Conservation (phyloP, 1,140 invertebrate genomes). For the Andrena cerasifolii region DNA sequence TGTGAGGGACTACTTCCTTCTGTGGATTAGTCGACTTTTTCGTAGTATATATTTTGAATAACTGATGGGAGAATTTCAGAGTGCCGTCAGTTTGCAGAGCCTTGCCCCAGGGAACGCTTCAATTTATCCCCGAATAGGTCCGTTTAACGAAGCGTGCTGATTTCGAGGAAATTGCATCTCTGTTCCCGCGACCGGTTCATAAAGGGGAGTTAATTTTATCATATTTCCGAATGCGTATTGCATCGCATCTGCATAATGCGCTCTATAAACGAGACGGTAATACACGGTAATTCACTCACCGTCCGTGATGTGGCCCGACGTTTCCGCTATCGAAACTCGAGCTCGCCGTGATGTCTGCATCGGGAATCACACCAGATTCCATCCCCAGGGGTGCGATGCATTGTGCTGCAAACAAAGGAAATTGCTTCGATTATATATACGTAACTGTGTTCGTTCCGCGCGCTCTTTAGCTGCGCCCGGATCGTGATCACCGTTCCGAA, state of each 20-base stretch:
- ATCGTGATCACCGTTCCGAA: constrained; percentile 19
- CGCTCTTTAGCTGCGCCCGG: constrained; percentile 51
- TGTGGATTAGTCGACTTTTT: too few species aligned
- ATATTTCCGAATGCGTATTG: constrained; percentile 66
- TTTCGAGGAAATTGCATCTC: constrained; percentile 45
- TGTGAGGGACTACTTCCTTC: too few species aligned
- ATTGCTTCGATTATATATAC: constrained; percentile 67
- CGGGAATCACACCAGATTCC: constrained; percentile 88
- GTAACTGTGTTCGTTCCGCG: constrained; percentile 56
- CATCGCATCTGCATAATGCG: constrained; percentile 54
- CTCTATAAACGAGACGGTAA: constrained; percentile 63
- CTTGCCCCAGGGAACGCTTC: neutral
- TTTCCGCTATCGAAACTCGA: constrained; percentile 89
- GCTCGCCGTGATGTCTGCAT: constrained; percentile 87
- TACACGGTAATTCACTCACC: constrained; percentile 73
- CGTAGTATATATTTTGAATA: too few species aligned
- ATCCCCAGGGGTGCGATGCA: constrained; percentile 88
- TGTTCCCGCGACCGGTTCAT: neutral
- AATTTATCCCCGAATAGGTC: constrained; percentile 42
- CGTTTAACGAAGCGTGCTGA: constrained; percentile 44
- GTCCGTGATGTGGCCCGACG: constrained; percentile 87
- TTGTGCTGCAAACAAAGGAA: constrained; percentile 84
- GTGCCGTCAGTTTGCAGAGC: neutral
- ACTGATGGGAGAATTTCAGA: too few species aligned
- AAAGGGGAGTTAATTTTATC: constrained; percentile 62